phyloP scores from a whole-genome alignment of 2,797 vertebrate genomes.

The Acipenser ruthenus region DNA sequence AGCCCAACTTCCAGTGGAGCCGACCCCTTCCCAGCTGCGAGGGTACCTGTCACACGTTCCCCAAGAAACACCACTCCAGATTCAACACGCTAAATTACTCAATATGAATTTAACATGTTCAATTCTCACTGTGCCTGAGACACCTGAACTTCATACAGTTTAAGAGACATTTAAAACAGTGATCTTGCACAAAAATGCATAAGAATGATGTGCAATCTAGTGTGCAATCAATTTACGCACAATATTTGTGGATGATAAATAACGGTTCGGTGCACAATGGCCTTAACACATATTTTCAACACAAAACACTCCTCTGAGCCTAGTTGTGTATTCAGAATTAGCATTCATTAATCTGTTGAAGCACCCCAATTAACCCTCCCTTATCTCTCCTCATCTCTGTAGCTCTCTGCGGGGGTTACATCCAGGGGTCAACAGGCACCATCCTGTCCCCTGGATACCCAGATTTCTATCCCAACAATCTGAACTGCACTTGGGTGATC shows the following conservation, averaged over 20 bases:
- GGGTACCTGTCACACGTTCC: constrained; percentile 52
- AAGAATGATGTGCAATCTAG: neutral
- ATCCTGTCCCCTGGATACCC: constrained; percentile 95
- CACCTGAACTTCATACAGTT: neutral
- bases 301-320: too few species aligned
- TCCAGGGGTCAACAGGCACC: constrained; percentile 86
- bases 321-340: too few species aligned
- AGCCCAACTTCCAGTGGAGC: constrained; percentile 98
- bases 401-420: constrained; percentile 94
- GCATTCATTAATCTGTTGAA: too few species aligned
- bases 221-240: neutral
- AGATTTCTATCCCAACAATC: constrained; percentile 96
- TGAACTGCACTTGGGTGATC: constrained; percentile 97
- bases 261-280: too few species aligned
- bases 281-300: too few species aligned
- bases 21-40: constrained; percentile 91
- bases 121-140: constrained; percentile 18
- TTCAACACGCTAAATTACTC: too few species aligned
- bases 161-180: neutral
- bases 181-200: neutral
- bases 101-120: neutral
- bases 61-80: too few species aligned
- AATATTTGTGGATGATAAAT: too few species aligned
- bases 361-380: neutral
- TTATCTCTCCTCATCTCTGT: constrained; percentile 7